Evolutionary conservation across 2,113 vertebrate species (phyloP).

Genomic region (Microcebus jonahi): DNA sequence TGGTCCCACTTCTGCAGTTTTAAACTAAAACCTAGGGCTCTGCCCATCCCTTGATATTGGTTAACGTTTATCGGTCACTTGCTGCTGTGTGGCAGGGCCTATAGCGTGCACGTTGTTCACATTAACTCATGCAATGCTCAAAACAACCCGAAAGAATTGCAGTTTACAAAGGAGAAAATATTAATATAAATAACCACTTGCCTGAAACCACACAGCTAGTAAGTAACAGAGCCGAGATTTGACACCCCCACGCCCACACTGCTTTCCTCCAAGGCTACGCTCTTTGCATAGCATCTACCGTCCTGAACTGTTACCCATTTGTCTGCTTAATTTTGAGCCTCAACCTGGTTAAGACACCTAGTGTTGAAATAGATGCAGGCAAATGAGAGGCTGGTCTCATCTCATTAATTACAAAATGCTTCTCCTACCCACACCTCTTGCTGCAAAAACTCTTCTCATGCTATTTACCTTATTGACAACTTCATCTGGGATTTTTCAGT

Average conservation of each 20-base stretch:
- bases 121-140: not conserved
- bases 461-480: not conserved
- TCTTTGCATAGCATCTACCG: accelerated
- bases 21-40: not conserved
- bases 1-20: not conserved
- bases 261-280: not conserved
- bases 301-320: not conserved
- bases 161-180: not conserved
- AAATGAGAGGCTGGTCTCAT: not conserved
- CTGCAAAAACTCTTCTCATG: not conserved
- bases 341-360: not conserved
- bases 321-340: not conserved
- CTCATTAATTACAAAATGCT: not conserved
- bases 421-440: not conserved
- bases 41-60: no score
- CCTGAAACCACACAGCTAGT: not conserved
- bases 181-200: not conserved
- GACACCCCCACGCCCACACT: no score
- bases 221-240: not conserved
- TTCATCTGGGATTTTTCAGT: not conserved
- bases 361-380: not conserved
- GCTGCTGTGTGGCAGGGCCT: not conserved
- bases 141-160: not conserved
- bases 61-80: not conserved
- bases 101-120: accelerated